Evolutionary conservation across 2,113 vertebrate genomes (phyloP).

Genomic region (Irena cyanogastra): DNA sequence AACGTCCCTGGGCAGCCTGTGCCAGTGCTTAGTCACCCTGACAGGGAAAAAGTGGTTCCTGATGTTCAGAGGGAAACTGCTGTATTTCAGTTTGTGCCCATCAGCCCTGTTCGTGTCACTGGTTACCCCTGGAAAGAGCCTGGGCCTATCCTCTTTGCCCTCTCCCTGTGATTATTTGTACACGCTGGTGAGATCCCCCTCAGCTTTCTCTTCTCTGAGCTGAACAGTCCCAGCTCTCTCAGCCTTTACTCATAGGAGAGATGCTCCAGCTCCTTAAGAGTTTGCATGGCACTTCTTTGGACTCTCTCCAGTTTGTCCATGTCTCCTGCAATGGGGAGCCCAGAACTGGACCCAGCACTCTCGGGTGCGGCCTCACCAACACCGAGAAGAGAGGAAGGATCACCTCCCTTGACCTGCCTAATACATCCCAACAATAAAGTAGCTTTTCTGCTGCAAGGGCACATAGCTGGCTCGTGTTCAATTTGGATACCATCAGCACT

Average conservation of each 20-base stretch:
- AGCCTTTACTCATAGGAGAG: background rate
- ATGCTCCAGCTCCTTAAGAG: background rate
- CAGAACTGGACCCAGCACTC: background rate
- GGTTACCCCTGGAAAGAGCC: background rate
- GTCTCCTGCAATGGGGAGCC: background rate
- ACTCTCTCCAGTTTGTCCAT: background rate
- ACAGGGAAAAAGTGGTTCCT: background rate
- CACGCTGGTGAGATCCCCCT: background rate
- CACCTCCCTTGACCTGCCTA: background rate
- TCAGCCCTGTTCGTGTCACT: background rate
- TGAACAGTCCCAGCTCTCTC: background rate
- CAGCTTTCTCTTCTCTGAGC: background rate
- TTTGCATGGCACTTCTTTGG: background rate
- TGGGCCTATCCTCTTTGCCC: background rate
- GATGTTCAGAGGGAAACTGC: background rate
- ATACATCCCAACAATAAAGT: background rate
- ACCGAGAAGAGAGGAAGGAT: background rate
- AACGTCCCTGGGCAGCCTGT: background rate
- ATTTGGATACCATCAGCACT: background rate
- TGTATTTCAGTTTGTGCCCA: background rate
- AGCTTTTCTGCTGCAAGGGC: background rate
- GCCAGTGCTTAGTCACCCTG: background rate
- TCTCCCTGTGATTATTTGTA: background rate
- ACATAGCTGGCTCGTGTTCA: background rate
- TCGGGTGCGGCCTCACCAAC: background rate